Evolutionary conservation across 1,140 invertebrate species (phyloP).

Genomic region (Orius insidiosus): DNA sequence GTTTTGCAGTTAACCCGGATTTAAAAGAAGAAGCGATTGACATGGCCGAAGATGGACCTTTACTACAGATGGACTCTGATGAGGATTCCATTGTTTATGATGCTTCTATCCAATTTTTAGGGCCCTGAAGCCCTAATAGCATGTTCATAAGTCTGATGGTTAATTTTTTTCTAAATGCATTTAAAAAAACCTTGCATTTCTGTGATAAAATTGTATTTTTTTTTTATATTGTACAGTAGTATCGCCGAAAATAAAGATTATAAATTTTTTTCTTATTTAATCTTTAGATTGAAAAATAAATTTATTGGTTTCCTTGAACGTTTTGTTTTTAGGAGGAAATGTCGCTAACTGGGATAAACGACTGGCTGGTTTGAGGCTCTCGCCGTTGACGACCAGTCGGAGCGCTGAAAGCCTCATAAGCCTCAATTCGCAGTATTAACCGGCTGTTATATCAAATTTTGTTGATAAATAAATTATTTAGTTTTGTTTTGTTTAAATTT

Average conservation of each 20-base stretch:
- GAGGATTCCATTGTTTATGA: conserved; percentile 12
- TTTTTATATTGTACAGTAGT: neutral
- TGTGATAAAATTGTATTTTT: conserved; percentile 2
- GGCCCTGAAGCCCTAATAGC: neutral
- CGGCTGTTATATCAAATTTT: neutral
- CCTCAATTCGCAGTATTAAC: conserved; percentile 9
- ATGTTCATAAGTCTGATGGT: neutral
- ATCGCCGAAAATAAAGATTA: neutral
- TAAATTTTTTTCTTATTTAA: conserved; percentile 1
- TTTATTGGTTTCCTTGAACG: conserved; percentile 2
- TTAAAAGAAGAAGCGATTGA: conserved; percentile 2
- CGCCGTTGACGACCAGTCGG: neutral
- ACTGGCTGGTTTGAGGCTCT: too few species aligned
- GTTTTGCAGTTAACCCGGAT: conserved; percentile 12
- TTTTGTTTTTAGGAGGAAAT: neutral
- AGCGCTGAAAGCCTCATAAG: conserved; percentile 11
- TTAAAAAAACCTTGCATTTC: neutral
- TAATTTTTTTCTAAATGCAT: conserved; percentile 1
- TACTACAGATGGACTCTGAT: conserved; percentile 11
- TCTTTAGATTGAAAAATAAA: too few species aligned
- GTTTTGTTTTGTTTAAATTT: too few species aligned
- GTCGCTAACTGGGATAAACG: too few species aligned
- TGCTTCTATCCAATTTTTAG: conserved; percentile 2
- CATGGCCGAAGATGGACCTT: conserved; percentile 11
- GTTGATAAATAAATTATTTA: too few species aligned